Evolutionary conservation across 2,888 invertebrate genomes (phyloP), one percentile per base, ranked within the genome.

Genomic region (Euphydryas editha): DNA sequence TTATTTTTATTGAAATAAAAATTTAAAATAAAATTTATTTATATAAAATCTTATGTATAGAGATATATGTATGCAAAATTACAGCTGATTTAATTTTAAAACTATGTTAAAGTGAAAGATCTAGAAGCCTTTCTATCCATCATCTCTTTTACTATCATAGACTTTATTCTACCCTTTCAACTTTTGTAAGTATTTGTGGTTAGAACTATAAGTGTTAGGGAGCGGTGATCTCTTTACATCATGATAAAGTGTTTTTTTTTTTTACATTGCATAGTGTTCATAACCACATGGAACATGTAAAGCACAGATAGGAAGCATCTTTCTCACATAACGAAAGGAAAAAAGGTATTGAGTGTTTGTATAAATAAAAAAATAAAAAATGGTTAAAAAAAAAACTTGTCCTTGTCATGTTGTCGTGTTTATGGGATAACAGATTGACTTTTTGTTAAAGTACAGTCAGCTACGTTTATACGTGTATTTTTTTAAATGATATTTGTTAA

Each of bases 351-450:
- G 65, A 64, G 67, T 72, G 67, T 67, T 67, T 58, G 49, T 55
- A 62, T 51, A 60, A 39, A 11, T 11, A 39, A 39, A 39, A 39
- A 39, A 58, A 68, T 67, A 65, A 63, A 15, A 44, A 54, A 67
- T 73, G 71, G 68, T 70, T 62, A 51, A 46, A 47, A 15, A 59
- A 68, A 72, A 72, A 72, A 67, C 69, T 51, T 75, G 75, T 73
- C 68, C 72, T 68, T 73, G 73, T 75, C 75, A 69, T 73, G 75
- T 73, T 73, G 65, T 63, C 70, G 71, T 70, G 75, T 73, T 72
- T 74, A 75, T 73, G 72, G 72, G 70, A 72, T 74, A 72, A 75
- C 75, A 74, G 77, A 75, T 76, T 75, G 76, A 73, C 74, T 76
- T 75, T 71, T 71, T 67, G 56, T 69, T 69, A 6, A 42, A 24